phyloP scores from a whole-genome alignment of 2,113 vertebrate species.

The Rhinoderma darwinii region DNA sequence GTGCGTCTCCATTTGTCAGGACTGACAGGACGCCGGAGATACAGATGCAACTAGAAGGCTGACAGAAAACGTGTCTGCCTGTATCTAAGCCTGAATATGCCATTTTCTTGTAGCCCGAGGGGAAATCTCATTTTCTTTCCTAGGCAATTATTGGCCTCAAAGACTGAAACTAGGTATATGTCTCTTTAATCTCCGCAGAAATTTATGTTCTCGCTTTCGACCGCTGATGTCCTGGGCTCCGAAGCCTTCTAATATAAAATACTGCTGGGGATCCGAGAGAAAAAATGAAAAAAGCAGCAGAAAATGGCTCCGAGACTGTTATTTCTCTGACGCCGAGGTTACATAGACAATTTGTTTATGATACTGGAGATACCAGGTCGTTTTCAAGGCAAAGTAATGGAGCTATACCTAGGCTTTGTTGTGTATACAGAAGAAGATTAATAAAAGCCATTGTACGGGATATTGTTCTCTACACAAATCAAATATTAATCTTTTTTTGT shows the following conservation, averaged over 20 bases:
- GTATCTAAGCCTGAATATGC: slow-evolving; percentile 62
- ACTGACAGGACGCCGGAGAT: slow-evolving; percentile 63
- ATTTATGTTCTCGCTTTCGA: slow-evolving; percentile 70
- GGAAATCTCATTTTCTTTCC: slow-evolving; percentile 69
- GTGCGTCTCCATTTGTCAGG: slow-evolving; percentile 62
- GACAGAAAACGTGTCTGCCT: slow-evolving; percentile 67
- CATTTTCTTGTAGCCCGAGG: slow-evolving; percentile 67
- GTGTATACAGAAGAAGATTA: background rate
- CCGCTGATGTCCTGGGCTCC: slow-evolving; percentile 67
- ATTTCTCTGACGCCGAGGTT: slow-evolving; percentile 35
- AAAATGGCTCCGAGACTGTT: slow-evolving; percentile 11
- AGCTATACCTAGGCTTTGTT: background rate
- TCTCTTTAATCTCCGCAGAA: slow-evolving; percentile 70
- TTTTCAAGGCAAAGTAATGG: background rate
- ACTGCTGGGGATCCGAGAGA: slow-evolving; percentile 60
- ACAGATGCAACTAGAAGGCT: slow-evolving; percentile 61
- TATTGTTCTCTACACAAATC: background rate
- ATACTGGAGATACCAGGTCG: background rate
- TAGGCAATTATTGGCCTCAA: slow-evolving; percentile 69
- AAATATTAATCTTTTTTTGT: background rate
- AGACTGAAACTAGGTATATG: slow-evolving; percentile 68
- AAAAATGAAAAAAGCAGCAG: slow-evolving; percentile 13
- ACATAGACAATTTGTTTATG: slow-evolving; percentile 23
- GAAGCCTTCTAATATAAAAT: slow-evolving; percentile 68
- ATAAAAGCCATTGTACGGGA: background rate